Base-by-base conservation (phyloP, 2,113 vertebrate genomes). In the Steatornis caripensis region DNA sequence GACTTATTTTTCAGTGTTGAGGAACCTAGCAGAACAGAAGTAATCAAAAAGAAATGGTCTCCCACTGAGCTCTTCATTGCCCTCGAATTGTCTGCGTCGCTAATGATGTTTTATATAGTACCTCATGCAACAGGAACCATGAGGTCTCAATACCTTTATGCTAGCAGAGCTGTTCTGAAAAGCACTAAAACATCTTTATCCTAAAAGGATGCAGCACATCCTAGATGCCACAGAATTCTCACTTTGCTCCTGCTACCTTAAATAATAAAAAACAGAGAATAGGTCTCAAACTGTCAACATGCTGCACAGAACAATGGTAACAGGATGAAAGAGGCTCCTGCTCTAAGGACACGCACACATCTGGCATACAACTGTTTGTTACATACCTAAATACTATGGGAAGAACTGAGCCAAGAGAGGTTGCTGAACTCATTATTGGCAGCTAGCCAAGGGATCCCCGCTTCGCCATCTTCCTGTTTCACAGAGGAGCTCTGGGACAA, bases 381-480 rank as follows among this genome's bases (percentile, higher is more conserved):
- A 36, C 12, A 81, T 23, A 80, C 14, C 37, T 84, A 84, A 61
- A 74, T 54, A 60, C 11, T 57, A 46, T 24, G 21, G 34, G 48
- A 86, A 93, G 53, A 87, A 43, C 6, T 8, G 30, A 85, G 23
- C 16, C 60, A 51, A 32, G 29, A 64, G 32, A 75, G 51, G 21
- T 5, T 58, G 46, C 27, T 78, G 32, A 76, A 45, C 20, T 87
- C 49, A 7, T 22, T 49, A 4, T 26, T 45, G 65, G 16, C 23
- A 70, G n/a, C 10, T 53, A 49, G 39, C 11, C 20, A 62, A 75
- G 61, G 17, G 37, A 37, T 5, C 5, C 36, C 41, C 2, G 1
- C 43, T 41, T 29, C 0, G 0, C 14, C 12, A 53, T 54, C 58
- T 76, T 61, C 21, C 1, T 5, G 0, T 76, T 75, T 75, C 43